phyloP scores from a whole-genome alignment of 1,140 invertebrate species.

The Lepidurus couesii region DNA sequence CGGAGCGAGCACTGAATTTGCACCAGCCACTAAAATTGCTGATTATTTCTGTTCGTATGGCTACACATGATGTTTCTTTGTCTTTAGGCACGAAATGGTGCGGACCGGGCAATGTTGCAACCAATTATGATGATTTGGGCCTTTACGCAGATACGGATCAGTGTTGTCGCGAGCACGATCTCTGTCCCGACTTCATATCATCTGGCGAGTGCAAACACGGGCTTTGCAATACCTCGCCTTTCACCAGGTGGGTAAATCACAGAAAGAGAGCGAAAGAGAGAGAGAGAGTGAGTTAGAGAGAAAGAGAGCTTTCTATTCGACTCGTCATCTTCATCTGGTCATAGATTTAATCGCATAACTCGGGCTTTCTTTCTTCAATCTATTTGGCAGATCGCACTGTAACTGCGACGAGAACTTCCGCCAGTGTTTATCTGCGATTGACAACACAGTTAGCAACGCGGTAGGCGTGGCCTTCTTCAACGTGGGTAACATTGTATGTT shows the following conservation, averaged over 20 bases:
- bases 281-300: not conserved
- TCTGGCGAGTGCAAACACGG: constrained; percentile 56
- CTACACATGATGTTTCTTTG: constrained; percentile 11
- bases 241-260: constrained; percentile 50
- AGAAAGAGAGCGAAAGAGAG: too few relatives aligned
- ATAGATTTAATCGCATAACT: constrained; percentile 7
- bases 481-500: constrained; percentile 27
- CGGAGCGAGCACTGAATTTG: too few relatives aligned
- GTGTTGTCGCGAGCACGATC: constrained; percentile 71
- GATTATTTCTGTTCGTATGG: too few relatives aligned
- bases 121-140: constrained; percentile 60
- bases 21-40: too few relatives aligned
- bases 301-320: not conserved
- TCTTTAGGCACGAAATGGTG: constrained; percentile 65
- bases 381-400: constrained; percentile 30
- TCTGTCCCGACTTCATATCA: constrained; percentile 57
- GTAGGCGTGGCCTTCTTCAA: constrained; percentile 34
- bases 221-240: constrained; percentile 61
- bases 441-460: constrained; percentile 29
- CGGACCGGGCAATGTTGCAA: constrained; percentile 59
- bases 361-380: constrained; percentile 26
- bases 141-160: constrained; percentile 56
- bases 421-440: constrained; percentile 2
- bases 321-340: not conserved
- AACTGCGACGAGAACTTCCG: constrained; percentile 33